Evolutionary conservation across 2,797 vertebrate genomes (phyloP), one percentile per base, ranked within the genome.

Genomic region (Eurystomus glaucurus): DNA sequence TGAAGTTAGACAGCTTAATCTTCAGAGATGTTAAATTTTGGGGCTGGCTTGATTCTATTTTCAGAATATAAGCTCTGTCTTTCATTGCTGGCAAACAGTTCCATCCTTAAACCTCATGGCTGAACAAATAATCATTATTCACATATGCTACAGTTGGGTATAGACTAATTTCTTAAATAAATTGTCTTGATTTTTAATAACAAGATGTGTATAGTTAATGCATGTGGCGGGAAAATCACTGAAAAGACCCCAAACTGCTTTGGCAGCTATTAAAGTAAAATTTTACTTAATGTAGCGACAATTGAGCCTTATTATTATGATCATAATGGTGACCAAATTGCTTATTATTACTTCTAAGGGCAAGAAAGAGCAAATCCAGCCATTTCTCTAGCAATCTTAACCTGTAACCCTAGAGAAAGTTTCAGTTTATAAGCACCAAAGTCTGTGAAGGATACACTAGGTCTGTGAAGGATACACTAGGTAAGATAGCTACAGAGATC

Each of bases 1-100:
- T 90, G 81, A 88, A 93, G 39, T 16, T 51, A 74, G 72, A 84
- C 60, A 93, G 66, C 41, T 80, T 92, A 85, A 77, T 83, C 68
- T 90, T 93, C 35, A 80, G 51, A 74, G 9, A 23, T 55, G 64
- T 75, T 85, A 33, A 11, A 83, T 91, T 95, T 93, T 83, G 85
- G 72, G 58, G 46, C 26, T 80, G 6, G 1, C 11, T 80, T 90
- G 51, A 72, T 81, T 88, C 58, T 95, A 41, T 92, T 96, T 97
- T 76, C 70, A 91, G 66, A 89, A 83, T 17, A 52, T 94, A 64
- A 94, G 15, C 19, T 79, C 61, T 84, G 39, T 81, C 46, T 89
- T 88, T 41, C 45, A 35, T 46, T 19, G 33, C 41, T 55, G 17
- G 58, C 37, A 91, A 78, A 80, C 16, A 83, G 14, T 71, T 68